Evolutionary conservation across 30 jellyfish, hydroid and myxozoan genomes (phyloP).

Genomic region (Pelagia noctiluca): DNA sequence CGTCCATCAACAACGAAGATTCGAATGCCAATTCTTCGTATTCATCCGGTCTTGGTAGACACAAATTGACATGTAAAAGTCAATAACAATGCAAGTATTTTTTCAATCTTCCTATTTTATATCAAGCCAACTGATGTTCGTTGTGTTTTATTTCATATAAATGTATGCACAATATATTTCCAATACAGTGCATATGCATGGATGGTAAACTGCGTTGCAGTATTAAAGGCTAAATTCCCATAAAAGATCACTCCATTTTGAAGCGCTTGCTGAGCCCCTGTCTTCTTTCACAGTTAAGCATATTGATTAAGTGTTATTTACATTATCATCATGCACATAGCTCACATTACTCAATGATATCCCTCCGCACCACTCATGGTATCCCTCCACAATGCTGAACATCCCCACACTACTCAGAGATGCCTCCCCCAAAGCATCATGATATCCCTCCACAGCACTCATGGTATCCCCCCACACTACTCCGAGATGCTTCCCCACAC

Average conservation of each 20-base stretch:
- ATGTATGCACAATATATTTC: not conserved
- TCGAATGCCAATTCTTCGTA: not conserved
- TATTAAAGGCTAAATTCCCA: too few relatives aligned
- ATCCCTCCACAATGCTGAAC: not conserved
- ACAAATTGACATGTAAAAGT: not conserved
- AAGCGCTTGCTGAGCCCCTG: too few relatives aligned
- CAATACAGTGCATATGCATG: too few relatives aligned
- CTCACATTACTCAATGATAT: not conserved
- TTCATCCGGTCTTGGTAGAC: not conserved
- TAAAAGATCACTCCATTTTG: too few relatives aligned
- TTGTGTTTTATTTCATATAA: not conserved
- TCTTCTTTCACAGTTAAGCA: not conserved
- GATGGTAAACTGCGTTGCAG: too few relatives aligned
- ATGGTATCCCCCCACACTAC: conserved; percentile 3
- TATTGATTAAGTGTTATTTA: not conserved
- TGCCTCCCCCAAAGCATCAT: not conserved
- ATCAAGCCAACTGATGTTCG: not conserved
- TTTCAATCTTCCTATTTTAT: too few relatives aligned
- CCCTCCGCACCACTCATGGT: not conserved
- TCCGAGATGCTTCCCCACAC: too few relatives aligned
- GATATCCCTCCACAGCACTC: conserved; percentile 1
- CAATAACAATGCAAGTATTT: too few relatives aligned
- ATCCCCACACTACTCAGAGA: not conserved
- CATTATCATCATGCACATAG: too few relatives aligned
- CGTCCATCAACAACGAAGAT: not conserved